Evolutionary conservation across 1,140 invertebrate species (phyloP).

Genomic region (Trichogramma pretiosum): DNA sequence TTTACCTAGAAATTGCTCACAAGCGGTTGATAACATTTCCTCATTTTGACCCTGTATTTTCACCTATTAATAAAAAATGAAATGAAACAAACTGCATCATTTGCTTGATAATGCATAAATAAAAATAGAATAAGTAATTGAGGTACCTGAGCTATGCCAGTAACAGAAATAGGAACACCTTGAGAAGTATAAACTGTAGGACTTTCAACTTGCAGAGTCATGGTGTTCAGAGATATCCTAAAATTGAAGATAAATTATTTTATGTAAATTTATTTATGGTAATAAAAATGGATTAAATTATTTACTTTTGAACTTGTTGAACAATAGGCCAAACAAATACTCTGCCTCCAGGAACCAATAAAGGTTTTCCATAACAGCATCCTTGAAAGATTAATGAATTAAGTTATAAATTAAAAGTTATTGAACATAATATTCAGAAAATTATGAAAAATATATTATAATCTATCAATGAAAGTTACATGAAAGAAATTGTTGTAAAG

Average conservation of each 20-base stretch:
- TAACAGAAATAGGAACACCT: conserved; percentile 94
- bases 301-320: conserved; percentile 87
- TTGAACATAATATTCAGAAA: not conserved
- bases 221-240: conserved; percentile 90
- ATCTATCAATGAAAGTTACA: too few relatives aligned
- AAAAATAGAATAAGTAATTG: conserved; percentile 1
- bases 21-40: conserved; percentile 92
- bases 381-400: conserved; percentile 57
- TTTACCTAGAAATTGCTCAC: conserved; percentile 95
- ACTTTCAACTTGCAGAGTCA: conserved; percentile 88
- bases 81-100: conserved; percentile 5
- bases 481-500: too few relatives aligned
- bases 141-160: conserved; percentile 87
- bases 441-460: too few relatives aligned
- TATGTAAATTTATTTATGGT: not conserved
- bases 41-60: conserved; percentile 97
- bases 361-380: conserved; percentile 84
- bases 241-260: conserved; percentile 18
- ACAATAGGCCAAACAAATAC: conserved; percentile 95
- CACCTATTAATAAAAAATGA: conserved; percentile 54
- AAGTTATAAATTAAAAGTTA: too few relatives aligned
- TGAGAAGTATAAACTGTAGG: conserved; percentile 91
- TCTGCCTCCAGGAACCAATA: conserved; percentile 86
- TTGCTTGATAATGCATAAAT: not conserved
- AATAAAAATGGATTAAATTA: too few relatives aligned